Base-by-base conservation (phyloP, 1,140 invertebrate genomes). In the Drosophila takahashii region DNA sequence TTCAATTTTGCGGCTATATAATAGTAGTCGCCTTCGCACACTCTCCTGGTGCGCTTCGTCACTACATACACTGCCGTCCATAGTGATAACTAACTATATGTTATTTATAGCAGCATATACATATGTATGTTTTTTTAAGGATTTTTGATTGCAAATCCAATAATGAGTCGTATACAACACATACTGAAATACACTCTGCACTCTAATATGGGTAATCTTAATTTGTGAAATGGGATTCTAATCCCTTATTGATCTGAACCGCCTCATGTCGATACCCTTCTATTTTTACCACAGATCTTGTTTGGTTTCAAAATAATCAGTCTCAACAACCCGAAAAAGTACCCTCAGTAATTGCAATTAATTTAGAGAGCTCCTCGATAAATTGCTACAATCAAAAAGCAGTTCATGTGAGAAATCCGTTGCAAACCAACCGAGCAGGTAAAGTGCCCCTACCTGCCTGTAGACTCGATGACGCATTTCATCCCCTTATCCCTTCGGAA, bases 291-390 rank as follows among this genome's bases (percentile, higher is more conserved):
- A 26, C 45, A 2, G 15, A 52, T 67, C 44, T 65, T 51, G 60
- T 67, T 67, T 60, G 29, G 29, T 65, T 34, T 67, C 39, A 69
- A 54, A 69, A 36, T 57, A 70, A 65, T 51, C 56, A 45, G 27
- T 41, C 34, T 9, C 27, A 36, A 26, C 44, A 41, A 37, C 37
- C 65, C 51, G 32, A 48, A 39, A 11, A 70, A 39, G 50, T 41
- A 27, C 11, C 34, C 51, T 27, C 66, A 70, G 64, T 70, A 70
- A 70, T 71, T 47, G 56, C 56, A 62, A 73, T 72, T 73, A 56
- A 73, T 73, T 72, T 52, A 11, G 34, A 53, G 32, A 36, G 16
- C 26, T 29, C 42, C 34, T 13, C 4, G 50, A 69, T 70, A 73
- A 48, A 52, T 73, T 48, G 39, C 39, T 22, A 47, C 56, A 67